Evolutionary conservation across 2,113 vertebrate genomes (phyloP).

Genomic region (Micronycteris hirsuta): DNA sequence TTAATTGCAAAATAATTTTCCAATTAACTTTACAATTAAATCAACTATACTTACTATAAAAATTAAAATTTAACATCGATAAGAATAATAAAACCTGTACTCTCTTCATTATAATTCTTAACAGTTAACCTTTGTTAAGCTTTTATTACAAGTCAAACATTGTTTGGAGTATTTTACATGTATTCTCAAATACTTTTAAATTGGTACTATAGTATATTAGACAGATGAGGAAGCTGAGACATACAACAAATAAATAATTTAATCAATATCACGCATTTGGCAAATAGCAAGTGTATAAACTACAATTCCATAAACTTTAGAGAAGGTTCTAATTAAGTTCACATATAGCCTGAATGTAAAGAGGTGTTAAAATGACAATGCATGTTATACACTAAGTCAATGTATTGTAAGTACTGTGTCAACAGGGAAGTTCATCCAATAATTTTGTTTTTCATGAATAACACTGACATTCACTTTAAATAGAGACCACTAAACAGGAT

Average conservation of each 20-base stretch:
- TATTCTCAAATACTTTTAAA: neutral
- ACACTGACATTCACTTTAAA: neutral
- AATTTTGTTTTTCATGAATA: neutral
- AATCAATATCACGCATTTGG: neutral
- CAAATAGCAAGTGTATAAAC: neutral
- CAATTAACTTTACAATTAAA: neutral
- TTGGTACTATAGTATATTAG: neutral
- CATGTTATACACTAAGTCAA: neutral
- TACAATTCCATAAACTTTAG: neutral
- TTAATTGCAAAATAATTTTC: slow-evolving; percentile 5
- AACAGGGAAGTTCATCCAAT: neutral
- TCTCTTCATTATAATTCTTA: neutral
- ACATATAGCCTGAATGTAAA: neutral
- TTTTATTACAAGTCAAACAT: neutral
- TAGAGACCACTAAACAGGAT: neutral
- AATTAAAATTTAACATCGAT: neutral
- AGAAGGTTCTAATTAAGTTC: neutral
- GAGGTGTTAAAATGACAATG: neutral
- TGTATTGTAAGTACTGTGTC: neutral
- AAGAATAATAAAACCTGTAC: neutral
- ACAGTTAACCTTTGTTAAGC: neutral
- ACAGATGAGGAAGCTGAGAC: neutral
- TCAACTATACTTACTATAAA: neutral
- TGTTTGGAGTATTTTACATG: neutral
- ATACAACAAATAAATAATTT: neutral